phyloP scores from a whole-genome alignment of 2,888 invertebrate species.

The Drosophila acutilabella region DNA sequence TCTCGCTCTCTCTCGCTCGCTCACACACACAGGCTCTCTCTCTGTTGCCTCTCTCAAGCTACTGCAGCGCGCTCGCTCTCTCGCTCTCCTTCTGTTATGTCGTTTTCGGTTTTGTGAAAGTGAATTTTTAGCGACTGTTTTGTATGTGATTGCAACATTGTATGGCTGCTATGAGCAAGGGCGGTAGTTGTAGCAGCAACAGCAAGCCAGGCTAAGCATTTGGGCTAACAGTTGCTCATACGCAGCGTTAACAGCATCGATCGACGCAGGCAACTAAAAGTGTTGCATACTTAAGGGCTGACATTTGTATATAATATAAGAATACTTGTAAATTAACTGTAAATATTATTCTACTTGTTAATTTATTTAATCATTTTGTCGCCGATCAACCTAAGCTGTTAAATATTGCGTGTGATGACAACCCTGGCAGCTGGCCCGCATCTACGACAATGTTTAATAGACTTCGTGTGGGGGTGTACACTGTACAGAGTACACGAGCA shows the following conservation, averaged over 20 bases:
- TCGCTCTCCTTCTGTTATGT: constrained; percentile 51
- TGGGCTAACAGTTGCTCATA: constrained; percentile 33
- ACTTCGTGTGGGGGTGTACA: constrained; percentile 48
- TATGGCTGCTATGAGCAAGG: constrained; percentile 47
- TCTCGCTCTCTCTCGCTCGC: constrained; percentile 24
- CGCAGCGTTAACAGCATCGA: constrained; percentile 79
- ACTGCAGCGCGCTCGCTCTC: constrained; percentile 30
- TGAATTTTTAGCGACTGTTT: constrained; percentile 76
- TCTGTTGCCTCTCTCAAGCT: constrained; percentile 23
- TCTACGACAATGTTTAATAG: constrained; percentile 43
- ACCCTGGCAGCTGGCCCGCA: constrained; percentile 53
- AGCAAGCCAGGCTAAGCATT: constrained; percentile 22
- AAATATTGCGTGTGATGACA: constrained; percentile 15
- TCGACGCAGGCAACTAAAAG: constrained; percentile 56
- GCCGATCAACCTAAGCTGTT: constrained; percentile 2
- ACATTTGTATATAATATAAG: neutral
- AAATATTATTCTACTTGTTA: too few species aligned
- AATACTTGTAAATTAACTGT: neutral
- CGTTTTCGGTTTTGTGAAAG: constrained; percentile 66
- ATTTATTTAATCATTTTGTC: neutral
- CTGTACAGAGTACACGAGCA: constrained; percentile 21
- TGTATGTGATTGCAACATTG: constrained; percentile 74
- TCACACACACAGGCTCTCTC: constrained; percentile 13
- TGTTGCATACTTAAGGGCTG: constrained; percentile 38
- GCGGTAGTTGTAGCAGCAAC: constrained; percentile 3